A percentile compares a stretch with the other conserved stretches of the same genome.
These are phyloP conservation scores for Lacerta agilis DNA, from an alignment of 2,797 vertebrate species.

Conservation along the genomic window DNA sequence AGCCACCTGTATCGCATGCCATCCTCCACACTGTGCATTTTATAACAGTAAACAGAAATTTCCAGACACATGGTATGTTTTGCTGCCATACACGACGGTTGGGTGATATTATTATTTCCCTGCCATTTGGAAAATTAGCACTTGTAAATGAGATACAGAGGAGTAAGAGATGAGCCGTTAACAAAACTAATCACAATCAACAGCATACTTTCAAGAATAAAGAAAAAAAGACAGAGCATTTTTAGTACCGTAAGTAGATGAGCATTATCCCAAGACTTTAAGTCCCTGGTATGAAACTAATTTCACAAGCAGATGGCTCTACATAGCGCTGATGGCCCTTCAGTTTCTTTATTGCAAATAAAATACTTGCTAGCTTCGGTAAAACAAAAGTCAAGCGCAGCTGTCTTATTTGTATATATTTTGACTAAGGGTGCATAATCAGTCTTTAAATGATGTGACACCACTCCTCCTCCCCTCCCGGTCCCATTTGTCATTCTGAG, in stretches of 20 bases:
- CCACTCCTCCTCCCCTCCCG: slow-evolving; percentile 44
- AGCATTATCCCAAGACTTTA: slow-evolving; percentile 56
- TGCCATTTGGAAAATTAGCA: slow-evolving; percentile 27
- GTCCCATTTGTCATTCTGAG: slow-evolving; percentile 57
- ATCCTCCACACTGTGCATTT: slow-evolving; percentile 28
- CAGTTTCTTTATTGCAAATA: slow-evolving; percentile 79
- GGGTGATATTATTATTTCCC: slow-evolving; percentile 31
- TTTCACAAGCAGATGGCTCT: slow-evolving; percentile 80
- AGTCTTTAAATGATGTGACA: slow-evolving; percentile 69
- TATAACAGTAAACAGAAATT: slow-evolving; percentile 30
- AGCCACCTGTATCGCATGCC: slow-evolving; percentile 12
- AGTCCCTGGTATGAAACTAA: slow-evolving; percentile 75
- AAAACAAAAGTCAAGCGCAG: slow-evolving; percentile 78
- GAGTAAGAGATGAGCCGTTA: slow-evolving; percentile 44
- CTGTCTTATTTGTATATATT: slow-evolving; percentile 74
- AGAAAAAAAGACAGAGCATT: slow-evolving; percentile 38
- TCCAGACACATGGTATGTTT: slow-evolving; percentile 36
- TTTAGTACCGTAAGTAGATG: slow-evolving; percentile 58
- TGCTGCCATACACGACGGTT: slow-evolving; percentile 32
- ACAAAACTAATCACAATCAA: slow-evolving; percentile 55
- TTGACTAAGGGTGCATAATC: slow-evolving; percentile 73
- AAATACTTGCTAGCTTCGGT: slow-evolving; percentile 78
- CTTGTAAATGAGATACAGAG: slow-evolving; percentile 37
- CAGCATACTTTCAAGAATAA: slow-evolving; percentile 33
- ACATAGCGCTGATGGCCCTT: slow-evolving; percentile 76